Conservation (phyloP, 1,140 invertebrate species). For the Armadillidium nasatum region DNA sequence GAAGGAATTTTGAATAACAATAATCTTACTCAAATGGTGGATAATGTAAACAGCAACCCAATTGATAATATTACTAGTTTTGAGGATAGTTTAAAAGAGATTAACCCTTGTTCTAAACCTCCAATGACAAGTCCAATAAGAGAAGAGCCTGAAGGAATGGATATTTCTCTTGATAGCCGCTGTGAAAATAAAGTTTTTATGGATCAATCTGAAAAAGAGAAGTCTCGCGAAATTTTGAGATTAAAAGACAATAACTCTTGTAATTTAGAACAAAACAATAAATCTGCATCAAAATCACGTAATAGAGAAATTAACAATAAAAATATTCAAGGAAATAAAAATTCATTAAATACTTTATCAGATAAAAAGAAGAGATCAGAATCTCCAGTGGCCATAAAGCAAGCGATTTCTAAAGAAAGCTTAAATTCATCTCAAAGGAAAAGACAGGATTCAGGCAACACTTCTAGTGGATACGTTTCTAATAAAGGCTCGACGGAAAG, state of each 20-base stretch:
- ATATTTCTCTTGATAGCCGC: conserved; percentile 43
- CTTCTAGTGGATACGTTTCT: conserved; percentile 41
- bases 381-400: conserved; percentile 40
- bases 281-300: conserved; percentile 24
- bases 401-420: conserved; percentile 21
- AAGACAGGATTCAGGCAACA: conserved; percentile 42
- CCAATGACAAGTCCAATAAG: conserved; percentile 43
- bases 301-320: conserved; percentile 34
- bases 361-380: conserved; percentile 39
- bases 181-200: conserved; percentile 42
- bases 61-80: conserved; percentile 46
- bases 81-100: conserved; percentile 49
- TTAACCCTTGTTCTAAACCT: conserved; percentile 43
- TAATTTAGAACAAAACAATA: conserved; percentile 32
- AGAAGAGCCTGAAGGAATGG: conserved; percentile 44
- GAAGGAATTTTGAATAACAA: conserved; percentile 26
- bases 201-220: conserved; percentile 44
- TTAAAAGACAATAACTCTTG: conserved; percentile 35
- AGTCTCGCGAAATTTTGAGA: conserved; percentile 35
- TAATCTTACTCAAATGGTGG: conserved; percentile 20
- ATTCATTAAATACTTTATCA: conserved; percentile 32
- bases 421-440: conserved; percentile 25
- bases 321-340: conserved; percentile 35
- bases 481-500: conserved; percentile 43
- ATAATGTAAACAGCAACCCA: conserved; percentile 35